Conservation (phyloP, 2,888 invertebrate species). For the Drosophila fulvimacula region DNA sequence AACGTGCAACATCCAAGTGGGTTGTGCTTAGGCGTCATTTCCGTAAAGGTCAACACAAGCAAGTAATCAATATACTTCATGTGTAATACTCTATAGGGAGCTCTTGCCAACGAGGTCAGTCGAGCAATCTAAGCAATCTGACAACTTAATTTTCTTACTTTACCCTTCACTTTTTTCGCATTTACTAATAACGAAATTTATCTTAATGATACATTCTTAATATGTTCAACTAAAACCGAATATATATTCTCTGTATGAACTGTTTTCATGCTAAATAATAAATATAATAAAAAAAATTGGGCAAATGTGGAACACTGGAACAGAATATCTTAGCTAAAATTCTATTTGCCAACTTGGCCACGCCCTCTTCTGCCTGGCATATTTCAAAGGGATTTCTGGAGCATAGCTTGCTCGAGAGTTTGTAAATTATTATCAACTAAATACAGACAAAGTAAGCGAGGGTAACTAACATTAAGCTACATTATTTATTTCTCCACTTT, state of each 20-base stretch:
- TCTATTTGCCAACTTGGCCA: not conserved
- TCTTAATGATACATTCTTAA: not conserved
- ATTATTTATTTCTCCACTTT: not conserved
- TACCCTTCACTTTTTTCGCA: not conserved
- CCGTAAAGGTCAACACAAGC: conserved; percentile 27
- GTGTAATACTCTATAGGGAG: conserved; percentile 1
- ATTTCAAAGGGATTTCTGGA: not conserved
- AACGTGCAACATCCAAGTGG: conserved; percentile 9
- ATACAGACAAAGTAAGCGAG: not conserved
- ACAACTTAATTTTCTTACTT: conserved; percentile 1
- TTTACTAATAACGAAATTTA: not conserved
- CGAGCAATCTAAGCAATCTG: conserved; percentile 1
- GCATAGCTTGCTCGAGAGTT: not conserved
- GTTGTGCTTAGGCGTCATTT: conserved; percentile 18
- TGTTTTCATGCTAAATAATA: not conserved
- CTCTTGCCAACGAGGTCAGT: conserved; percentile 19
- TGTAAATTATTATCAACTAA: not conserved
- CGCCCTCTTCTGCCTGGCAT: not conserved
- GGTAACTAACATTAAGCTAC: not conserved
- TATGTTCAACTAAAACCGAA: too few species aligned
- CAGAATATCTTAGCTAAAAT: not conserved
- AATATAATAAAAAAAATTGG: not conserved
- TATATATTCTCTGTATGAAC: not conserved
- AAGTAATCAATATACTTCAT: conserved; percentile 25
- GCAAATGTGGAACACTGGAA: not conserved